Evolutionary conservation across 2,888 invertebrate species (phyloP).

Genomic region (Rhogogaster chlorosoma): DNA sequence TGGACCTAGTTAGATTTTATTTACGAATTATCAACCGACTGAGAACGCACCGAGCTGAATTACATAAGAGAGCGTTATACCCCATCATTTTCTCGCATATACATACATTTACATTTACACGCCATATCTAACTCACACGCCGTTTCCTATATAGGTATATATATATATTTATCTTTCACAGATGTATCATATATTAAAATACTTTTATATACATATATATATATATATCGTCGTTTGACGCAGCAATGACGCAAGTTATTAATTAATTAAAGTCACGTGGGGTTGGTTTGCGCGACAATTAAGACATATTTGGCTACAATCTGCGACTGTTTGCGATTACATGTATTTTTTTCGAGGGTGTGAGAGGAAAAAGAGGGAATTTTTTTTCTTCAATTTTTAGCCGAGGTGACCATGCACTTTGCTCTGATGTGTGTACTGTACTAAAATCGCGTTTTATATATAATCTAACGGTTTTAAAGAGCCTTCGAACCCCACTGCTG

Average conservation of each 20-base stretch:
- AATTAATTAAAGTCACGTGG: background rate
- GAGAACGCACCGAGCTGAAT: constrained; percentile 10
- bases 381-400: too few species aligned
- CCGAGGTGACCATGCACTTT: too few species aligned
- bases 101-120: background rate
- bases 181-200: background rate
- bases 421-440: too few species aligned
- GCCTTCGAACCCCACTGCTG: background rate
- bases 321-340: background rate
- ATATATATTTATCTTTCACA: background rate
- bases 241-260: background rate
- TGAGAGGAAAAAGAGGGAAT: too few species aligned
- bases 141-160: background rate
- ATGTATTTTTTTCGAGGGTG: too few species aligned
- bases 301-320: background rate
- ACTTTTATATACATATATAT: background rate
- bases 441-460: too few species aligned
- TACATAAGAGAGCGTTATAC: constrained; percentile 36
- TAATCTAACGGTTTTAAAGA: constrained; percentile 6
- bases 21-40: background rate
- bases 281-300: background rate
- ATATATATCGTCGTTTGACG: background rate
- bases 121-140: background rate
- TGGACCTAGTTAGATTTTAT: background rate
- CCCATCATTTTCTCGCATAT: constrained; percentile 40